A percentile compares a stretch with the other conserved stretches of the same genome.
Conservation (phyloP, 1,140 invertebrate genomes). For the Drosophila santomea region DNA sequence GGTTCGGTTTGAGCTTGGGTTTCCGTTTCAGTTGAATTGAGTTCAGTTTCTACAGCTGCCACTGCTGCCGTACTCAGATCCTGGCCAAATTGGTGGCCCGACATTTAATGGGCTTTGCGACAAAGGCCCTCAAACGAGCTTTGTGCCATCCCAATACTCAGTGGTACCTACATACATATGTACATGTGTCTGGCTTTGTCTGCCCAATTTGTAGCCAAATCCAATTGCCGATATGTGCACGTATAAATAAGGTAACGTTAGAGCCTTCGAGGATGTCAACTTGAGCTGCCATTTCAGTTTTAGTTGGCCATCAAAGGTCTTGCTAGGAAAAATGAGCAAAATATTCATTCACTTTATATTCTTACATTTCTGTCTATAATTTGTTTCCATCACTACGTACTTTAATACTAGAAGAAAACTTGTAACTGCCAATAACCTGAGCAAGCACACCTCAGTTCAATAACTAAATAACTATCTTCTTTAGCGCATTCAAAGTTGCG, state of each 20-base stretch:
- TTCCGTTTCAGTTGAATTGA: slow-evolving; percentile 38
- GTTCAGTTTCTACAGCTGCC: slow-evolving; percentile 3
- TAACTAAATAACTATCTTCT: slow-evolving; percentile 41
- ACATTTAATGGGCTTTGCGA: slow-evolving; percentile 70
- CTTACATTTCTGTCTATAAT: no score
- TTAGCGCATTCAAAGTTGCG: slow-evolving; percentile 13
- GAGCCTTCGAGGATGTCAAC: slow-evolving; percentile 32
- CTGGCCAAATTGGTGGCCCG: slow-evolving; percentile 54
- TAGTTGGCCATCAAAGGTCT: neutral
- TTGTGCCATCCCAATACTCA: slow-evolving; percentile 28
- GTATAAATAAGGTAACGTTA: slow-evolving; percentile 46
- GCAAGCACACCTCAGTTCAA: slow-evolving; percentile 7
- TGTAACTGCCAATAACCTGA: slow-evolving; percentile 4
- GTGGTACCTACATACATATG: neutral
- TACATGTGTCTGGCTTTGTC: slow-evolving; percentile 26
- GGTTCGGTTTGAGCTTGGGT: slow-evolving; percentile 1
- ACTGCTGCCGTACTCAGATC: slow-evolving; percentile 39
- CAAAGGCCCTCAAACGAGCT: slow-evolving; percentile 50
- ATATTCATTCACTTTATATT: no score
- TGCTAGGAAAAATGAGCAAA: neutral
- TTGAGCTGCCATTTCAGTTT: slow-evolving; percentile 1
- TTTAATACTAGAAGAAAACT: no score
- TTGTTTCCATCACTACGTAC: no score
- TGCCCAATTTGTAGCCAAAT: slow-evolving; percentile 45
- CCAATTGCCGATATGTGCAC: slow-evolving; percentile 43